Evolutionary conservation across 2,888 invertebrate genomes (phyloP).

Genomic region (Incurvaria masculella): DNA sequence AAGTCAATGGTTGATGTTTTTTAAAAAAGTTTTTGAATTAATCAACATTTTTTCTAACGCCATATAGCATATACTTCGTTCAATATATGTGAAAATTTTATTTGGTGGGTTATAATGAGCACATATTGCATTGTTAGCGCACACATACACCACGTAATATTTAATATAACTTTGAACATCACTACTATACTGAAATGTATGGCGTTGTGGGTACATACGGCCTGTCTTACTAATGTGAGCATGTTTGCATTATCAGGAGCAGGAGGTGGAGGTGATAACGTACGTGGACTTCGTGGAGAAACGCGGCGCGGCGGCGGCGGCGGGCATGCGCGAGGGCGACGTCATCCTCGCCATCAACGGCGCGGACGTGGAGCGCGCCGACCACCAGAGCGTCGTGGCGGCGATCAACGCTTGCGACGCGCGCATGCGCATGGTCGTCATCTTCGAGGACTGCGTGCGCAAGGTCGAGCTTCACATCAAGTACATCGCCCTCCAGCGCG

Average conservation of each 20-base stretch:
- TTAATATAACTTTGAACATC: no score
- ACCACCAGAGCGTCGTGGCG: constrained; percentile 88
- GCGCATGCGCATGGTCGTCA: constrained; percentile 92
- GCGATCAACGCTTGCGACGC: constrained; percentile 88
- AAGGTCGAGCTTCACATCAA: constrained; percentile 93
- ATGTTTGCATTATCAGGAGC: constrained; percentile 50
- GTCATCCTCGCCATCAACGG: constrained; percentile 96
- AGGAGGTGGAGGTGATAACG: constrained; percentile 94
- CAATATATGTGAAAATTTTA: no score
- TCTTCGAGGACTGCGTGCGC: constrained; percentile 94
- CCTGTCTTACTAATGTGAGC: not conserved
- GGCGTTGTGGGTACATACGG: not conserved
- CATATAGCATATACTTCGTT: no score
- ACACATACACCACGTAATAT: no score
- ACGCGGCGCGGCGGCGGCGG: constrained; percentile 86
- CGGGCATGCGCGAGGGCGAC: constrained; percentile 95
- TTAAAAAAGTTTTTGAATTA: no score
- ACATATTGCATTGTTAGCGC: no score
- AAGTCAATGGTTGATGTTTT: no score
- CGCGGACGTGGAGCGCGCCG: constrained; percentile 91
- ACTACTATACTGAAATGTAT: no score
- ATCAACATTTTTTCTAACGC: no score
- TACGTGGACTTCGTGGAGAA: constrained; percentile 96
- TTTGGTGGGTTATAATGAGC: no score
- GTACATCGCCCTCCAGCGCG: constrained; percentile 83